Evolutionary conservation across 37 sponge, comb jelly and placozoan genomes (phyloP), one percentile per base, ranked within the genome.

Genomic region (Tethya wilhelma): DNA sequence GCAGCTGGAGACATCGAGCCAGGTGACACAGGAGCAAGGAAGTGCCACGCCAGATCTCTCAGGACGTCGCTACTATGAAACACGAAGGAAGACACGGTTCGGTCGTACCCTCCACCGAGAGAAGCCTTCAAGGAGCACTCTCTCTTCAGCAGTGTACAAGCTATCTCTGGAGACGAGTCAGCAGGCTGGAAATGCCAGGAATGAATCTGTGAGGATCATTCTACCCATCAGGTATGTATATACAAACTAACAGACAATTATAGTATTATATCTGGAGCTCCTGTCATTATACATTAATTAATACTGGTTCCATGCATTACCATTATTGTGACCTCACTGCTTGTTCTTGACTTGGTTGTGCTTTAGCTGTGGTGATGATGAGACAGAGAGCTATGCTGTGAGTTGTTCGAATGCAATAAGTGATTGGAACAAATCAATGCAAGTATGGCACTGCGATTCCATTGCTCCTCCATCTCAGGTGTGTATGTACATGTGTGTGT

Each of bases 151-250:
- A 20, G 38, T 59, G 43, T 76, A 59, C 36, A 26, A 31, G 55
- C 78, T 77, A 7, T 9, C 17, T 26, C 26, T 62, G 11, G 62
- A 70, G 71, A 9, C 53, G 42, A 58, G 62, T 26, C 69, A 46
- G 0, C 59, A 57, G 6, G 23, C 66, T 1, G 38, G 38, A 8
- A 29, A 40, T 22, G 57, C 84, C 33, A 7, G 19, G 29, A 84
- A 69, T 42, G 86, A 77, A 30, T 31, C 71, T 62, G 78, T 85
- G 28, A 68, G 86, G 33, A 65, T 64, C 25, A 38, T 85, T 17
- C 59, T 70, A 22, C 53, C 86, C 36, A 17, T 78, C 31, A 3
- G 37, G 79, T 85, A 28, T 67, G 63, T 60, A n/a, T n/a, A n/a
- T n/a, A n/a, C n/a, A n/a, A n/a, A 25, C 25, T 69, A 40, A 22